A percentile compares a stretch with the other conserved stretches of the same genome.
phyloP scores from a whole-genome alignment of 2,888 invertebrate genomes.

The Drosophila neonasuta region DNA sequence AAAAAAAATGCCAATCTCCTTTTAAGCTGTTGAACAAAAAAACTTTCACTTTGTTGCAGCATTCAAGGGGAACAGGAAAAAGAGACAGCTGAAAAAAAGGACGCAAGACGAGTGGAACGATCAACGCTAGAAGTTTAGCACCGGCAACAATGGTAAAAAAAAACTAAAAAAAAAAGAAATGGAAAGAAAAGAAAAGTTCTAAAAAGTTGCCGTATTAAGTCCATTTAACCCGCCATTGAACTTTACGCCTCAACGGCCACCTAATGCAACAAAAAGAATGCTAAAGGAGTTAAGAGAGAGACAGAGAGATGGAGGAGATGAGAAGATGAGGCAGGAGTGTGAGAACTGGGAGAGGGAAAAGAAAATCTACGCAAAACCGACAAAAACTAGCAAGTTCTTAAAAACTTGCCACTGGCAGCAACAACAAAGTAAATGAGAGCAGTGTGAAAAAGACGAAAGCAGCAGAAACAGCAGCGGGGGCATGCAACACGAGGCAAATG shows the following conservation, averaged over 20 bases:
- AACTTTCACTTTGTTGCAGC: constrained; percentile 70
- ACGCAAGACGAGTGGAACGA: constrained; percentile 40
- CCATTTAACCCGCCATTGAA: constrained; percentile 78
- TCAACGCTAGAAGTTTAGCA: constrained; percentile 65
- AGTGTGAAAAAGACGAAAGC: constrained; percentile 13
- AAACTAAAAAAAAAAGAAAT: constrained; percentile 4
- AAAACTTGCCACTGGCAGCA: constrained; percentile 63
- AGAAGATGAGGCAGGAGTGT: not conserved
- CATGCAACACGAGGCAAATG: constrained; percentile 48
- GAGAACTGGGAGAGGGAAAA: not conserved
- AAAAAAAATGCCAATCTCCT: constrained; percentile 61
- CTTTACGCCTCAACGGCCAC: constrained; percentile 75
- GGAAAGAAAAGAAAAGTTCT: constrained; percentile 52
- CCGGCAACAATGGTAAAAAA: constrained; percentile 36
- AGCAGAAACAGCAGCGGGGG: not conserved
- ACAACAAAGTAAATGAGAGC: constrained; percentile 57
- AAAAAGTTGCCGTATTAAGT: constrained; percentile 76
- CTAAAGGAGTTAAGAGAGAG: constrained; percentile 1
- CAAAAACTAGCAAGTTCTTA: constrained; percentile 66
- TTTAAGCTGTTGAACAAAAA: constrained; percentile 69
- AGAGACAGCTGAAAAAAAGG: not conserved
- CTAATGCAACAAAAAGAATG: constrained; percentile 64
- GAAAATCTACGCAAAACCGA: constrained; percentile 53
- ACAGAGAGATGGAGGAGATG: not conserved
- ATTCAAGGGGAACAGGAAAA: not conserved